Conservation (phyloP, 2,113 vertebrate genomes). For the Cinclus mexicanus region DNA sequence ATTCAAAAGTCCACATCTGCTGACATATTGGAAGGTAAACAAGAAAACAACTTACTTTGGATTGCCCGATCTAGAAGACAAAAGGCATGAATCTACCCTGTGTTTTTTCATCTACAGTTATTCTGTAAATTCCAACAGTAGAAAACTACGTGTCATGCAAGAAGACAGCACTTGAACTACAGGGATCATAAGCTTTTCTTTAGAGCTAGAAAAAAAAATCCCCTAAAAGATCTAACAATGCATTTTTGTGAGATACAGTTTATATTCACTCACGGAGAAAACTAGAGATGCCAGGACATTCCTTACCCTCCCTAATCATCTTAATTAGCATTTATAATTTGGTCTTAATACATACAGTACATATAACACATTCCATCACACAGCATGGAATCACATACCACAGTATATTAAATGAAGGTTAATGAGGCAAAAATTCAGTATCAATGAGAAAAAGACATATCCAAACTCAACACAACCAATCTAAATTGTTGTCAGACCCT, state of each 20-base stretch:
- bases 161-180: neutral
- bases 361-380: neutral
- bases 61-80: neutral
- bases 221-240: neutral
- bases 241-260: neutral
- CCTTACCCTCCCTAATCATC: neutral
- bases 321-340: neutral
- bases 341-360: neutral
- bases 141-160: neutral
- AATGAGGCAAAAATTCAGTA: neutral
- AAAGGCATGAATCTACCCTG: rapidly evolving
- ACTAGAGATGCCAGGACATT: neutral
- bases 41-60: neutral
- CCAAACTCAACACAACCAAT: neutral
- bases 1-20: neutral
- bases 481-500: neutral
- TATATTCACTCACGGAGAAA: neutral
- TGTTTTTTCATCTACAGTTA: neutral
- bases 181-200: neutral
- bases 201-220: neutral
- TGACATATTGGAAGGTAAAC: neutral
- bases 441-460: neutral
- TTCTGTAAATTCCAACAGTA: neutral
- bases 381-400: neutral
- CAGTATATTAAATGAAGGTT: neutral